Evolutionary conservation across 2,113 vertebrate genomes (phyloP), one percentile per base, ranked within the genome.

Genomic region (Hemichromis elongatus): DNA sequence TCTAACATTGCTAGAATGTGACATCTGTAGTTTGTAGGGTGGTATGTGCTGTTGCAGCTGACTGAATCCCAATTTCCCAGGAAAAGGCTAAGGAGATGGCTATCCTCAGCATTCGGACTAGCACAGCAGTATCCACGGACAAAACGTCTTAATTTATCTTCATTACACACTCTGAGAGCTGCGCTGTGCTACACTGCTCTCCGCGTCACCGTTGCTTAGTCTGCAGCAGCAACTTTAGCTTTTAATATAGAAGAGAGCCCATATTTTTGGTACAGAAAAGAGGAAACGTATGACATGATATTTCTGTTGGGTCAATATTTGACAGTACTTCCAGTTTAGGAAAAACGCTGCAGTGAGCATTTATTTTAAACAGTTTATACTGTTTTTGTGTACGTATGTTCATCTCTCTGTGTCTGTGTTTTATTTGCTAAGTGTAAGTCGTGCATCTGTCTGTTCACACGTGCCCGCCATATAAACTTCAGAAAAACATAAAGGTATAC

Each of bases 101-200:
- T 88, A 90, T 87, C 56, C 80, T 84, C 86, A 81, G 86, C 85
- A 82, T 90, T 87, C 85, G 88, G 91, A 89, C 93, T 45, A 90
- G 83, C 94, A 81, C 87, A 90, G 92, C 90, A 92, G 87, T 93
- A 86, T 88, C 73, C 82, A 45, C 28, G 6, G 87, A 87, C 81
- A 57, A 88, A 90, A 93, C 77, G 80, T 95, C 94, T 94, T 94
- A 91, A 95, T 95, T 94, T 89, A 90, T 95, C 93, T 94, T 94
- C 93, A 95, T 95, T 95, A 93, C 88, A 80, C 92, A 83, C 82
- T 87, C 87, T 9, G 85, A 90, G 88, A 75, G 90, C 82, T 79
- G 77, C 24, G 88, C 83, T 91, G 91, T 89, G 92, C 84, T 82
- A 77, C 87, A 81, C 78, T 92, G 93, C 83, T 85, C 85, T 82